Percentiles rank a stretch among this genome's conserved stretches.
These are phyloP conservation scores for Anoplolepis gracilipes DNA, from an alignment of 1,140 invertebrate genomes.

Conservation along the genomic window DNA sequence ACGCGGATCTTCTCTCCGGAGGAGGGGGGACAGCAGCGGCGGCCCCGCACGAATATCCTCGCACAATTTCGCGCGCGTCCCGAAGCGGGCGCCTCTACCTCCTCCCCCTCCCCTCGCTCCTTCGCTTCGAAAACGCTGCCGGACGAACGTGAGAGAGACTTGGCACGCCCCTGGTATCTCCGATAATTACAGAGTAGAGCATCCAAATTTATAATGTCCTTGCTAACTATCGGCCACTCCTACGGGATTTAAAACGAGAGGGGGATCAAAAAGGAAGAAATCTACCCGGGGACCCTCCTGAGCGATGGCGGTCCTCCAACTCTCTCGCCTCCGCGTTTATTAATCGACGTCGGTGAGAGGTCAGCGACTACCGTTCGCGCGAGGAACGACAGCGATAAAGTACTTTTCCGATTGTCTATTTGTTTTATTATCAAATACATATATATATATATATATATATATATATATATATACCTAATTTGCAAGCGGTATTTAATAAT, in stretches of 20 bases:
- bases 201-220: constrained; percentile 78
- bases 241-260: constrained; percentile 47
- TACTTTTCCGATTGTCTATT: constrained; percentile 16
- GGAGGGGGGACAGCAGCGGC: no score
- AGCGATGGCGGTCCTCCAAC: constrained; percentile 1
- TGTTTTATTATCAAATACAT: background rate
- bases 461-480: no score
- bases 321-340: constrained; percentile 45
- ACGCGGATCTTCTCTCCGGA: background rate
- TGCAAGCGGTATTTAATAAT: background rate
- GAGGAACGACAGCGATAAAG: constrained; percentile 34
- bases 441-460: no score
- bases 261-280: constrained; percentile 33
- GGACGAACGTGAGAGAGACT: constrained; percentile 37
- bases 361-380: constrained; percentile 64
- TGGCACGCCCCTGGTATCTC: constrained; percentile 67
- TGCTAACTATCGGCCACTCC: constrained; percentile 74
- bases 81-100: constrained; percentile 3
- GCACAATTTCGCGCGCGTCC: constrained; percentile 52
- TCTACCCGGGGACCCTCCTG: constrained; percentile 6
- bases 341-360: constrained; percentile 66
- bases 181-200: constrained; percentile 72
- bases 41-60: constrained; percentile 21
- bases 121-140: constrained; percentile 37
- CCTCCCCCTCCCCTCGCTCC: no score